These are phyloP conservation scores for Sebastes matsubarae DNA, from an alignment of 2,797 vertebrate genomes.

Conservation along the genomic window DNA sequence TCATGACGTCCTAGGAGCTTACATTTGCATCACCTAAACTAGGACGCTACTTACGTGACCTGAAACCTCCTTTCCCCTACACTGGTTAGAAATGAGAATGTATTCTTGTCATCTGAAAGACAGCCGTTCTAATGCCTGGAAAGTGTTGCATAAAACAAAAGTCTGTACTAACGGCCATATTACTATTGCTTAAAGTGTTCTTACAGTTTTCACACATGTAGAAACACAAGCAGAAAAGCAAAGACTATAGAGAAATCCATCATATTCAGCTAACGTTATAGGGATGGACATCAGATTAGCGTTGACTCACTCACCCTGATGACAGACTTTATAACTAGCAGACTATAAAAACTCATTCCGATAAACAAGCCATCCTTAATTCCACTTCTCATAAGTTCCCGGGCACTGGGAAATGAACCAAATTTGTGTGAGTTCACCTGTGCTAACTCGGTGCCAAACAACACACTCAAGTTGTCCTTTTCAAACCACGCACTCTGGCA, in stretches of 20 bases:
- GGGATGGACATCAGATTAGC: not conserved
- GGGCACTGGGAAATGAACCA: not conserved
- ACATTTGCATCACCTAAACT: not conserved
- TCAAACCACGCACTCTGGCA: not conserved
- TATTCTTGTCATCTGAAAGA: not conserved
- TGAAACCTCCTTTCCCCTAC: not conserved
- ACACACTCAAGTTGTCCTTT: not conserved
- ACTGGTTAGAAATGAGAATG: not conserved
- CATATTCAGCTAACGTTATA: not conserved
- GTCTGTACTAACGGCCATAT: not conserved
- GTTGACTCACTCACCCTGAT: not conserved
- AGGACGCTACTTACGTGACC: not conserved
- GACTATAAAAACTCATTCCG: not conserved
- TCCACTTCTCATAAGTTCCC: not conserved
- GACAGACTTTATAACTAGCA: not conserved
- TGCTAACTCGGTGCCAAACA: not conserved
- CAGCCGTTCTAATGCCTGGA: not conserved
- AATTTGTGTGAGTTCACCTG: constrained; percentile 12
- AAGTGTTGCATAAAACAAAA: not conserved
- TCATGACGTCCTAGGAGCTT: not conserved
- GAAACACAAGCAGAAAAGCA: not conserved
- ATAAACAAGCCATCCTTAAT: constrained; percentile 11
- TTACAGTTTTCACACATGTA: not conserved
- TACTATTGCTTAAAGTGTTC: not conserved
- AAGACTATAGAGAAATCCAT: not conserved